Base-by-base conservation (phyloP, 2,888 invertebrate genomes). In the Rhagonycha lutea region DNA sequence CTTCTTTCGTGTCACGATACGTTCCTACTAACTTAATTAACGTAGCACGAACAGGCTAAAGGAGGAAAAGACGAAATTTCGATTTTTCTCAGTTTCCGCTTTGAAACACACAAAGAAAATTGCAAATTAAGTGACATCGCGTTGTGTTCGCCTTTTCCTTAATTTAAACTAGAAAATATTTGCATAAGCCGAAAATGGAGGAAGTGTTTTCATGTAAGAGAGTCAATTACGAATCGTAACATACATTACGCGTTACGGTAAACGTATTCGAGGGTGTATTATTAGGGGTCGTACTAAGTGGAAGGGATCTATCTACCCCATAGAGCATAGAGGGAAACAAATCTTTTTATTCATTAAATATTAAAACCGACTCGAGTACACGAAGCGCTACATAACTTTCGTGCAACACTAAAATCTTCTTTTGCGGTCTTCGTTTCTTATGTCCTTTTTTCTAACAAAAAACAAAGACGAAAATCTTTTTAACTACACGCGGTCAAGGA, bases 281-380 rank as follows among this genome's bases (percentile, higher is more conserved):
- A 62, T 61, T 62, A 69, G 63, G 69, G 73, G 73, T 69, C 8
- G 69, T 14, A 62, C 63, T 69, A 69, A 74, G 70, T 70, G 68
- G 67, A 68, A 69, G 74, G 74, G 65, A 61, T 65, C 71, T 67
- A 61, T 71, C 71, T 67, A 61, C 74, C 77, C 71, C 65, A 72
- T 69, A 71, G 72, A 74, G 77, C 65, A 72, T 69, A 71, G 72
- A 74, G 77, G 77, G 77, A 77, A 79, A 80, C 80, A 80, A 80
- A 81, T 81, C 81, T 81, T 81, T 79, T 75, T 69, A 69, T 70
- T 26, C 80, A 80, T 81, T 80, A 81, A 76, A 81, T 80, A 81
- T 81, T 80, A 78, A 81, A 78, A 79, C 76, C 72, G 76, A 71
- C 76, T 73, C 73, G 68, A 74, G 69, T 70, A 77, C 77, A 77